Evolutionary conservation across 2,797 vertebrate species (phyloP).

Genomic region (Rhinophrynus dorsalis): DNA sequence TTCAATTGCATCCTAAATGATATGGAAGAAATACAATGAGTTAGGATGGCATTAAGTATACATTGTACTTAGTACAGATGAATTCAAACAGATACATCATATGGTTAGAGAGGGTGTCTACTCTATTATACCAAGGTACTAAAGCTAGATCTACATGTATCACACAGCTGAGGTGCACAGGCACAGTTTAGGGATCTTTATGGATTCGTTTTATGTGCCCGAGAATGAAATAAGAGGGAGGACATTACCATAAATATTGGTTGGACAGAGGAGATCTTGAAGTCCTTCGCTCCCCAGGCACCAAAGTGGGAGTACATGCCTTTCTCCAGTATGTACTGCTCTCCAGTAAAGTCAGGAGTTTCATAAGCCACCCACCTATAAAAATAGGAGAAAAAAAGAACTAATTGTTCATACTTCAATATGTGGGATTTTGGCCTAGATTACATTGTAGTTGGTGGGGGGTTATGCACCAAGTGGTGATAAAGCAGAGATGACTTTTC

Average conservation of each 20-base stretch:
- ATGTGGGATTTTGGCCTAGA: no score
- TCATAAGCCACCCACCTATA: constrained; percentile 93
- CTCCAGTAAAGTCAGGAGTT: constrained; percentile 86
- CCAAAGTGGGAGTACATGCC: constrained; percentile 83
- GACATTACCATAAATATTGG: constrained; percentile 84
- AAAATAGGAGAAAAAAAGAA: not conserved
- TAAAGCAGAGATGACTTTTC: no score
- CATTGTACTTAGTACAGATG: no score
- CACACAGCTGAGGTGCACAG: no score
- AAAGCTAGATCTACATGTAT: no score
- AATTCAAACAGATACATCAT: no score
- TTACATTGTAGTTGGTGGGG: no score
- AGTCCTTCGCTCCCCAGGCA: constrained; percentile 84
- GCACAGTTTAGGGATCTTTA: no score
- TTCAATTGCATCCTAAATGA: constrained; percentile 74
- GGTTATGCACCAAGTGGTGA: no score
- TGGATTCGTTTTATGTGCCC: not conserved
- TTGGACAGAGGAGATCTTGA: constrained; percentile 85
- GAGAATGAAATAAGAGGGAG: not conserved
- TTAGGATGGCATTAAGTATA: not conserved
- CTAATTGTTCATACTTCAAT: no score
- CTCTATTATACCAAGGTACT: no score
- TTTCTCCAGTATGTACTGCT: constrained; percentile 88
- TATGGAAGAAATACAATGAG: not conserved
- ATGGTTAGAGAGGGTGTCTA: no score